These are phyloP conservation scores for Aphodius granarius DNA, from an alignment of 2,888 invertebrate species.

Conservation along the genomic window DNA sequence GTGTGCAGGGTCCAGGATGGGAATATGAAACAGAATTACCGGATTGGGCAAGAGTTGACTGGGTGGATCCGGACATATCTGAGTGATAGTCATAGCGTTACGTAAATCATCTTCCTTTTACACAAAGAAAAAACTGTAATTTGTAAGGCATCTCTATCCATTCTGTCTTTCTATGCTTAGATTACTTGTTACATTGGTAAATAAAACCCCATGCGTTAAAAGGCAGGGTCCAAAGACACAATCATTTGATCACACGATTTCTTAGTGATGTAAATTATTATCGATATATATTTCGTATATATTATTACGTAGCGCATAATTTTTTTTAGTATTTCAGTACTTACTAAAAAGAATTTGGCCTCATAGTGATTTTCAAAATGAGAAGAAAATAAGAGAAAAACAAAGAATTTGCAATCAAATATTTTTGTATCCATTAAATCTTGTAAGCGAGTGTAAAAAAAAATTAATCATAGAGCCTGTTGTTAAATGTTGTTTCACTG, in stretches of 20 bases:
- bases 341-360: slow-evolving; percentile 26
- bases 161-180: slow-evolving; percentile 48
- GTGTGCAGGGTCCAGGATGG: slow-evolving; percentile 85
- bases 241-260: neutral
- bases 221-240: slow-evolving; percentile 50
- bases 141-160: slow-evolving; percentile 47
- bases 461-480: slow-evolving; percentile 30
- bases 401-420: slow-evolving; percentile 39
- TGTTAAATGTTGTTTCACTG: slow-evolving; percentile 33
- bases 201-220: slow-evolving; percentile 34
- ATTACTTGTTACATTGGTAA: slow-evolving; percentile 17
- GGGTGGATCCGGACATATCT: slow-evolving; percentile 70
- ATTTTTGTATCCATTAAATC: slow-evolving; percentile 41
- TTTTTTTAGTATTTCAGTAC: slow-evolving; percentile 40
- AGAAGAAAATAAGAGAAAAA: slow-evolving; percentile 14
- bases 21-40: slow-evolving; percentile 91
- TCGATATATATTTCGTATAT: neutral
- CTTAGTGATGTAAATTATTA: neutral
- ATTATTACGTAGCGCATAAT: neutral
- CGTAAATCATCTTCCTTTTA: slow-evolving; percentile 33
- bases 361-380: slow-evolving; percentile 14
- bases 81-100: slow-evolving; percentile 43
- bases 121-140: slow-evolving; percentile 30
- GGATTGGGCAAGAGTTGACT: slow-evolving; percentile 87
- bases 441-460: slow-evolving; percentile 30